Conservation (phyloP, 2,797 vertebrate genomes). For the Cyclopterus lumpus region DNA sequence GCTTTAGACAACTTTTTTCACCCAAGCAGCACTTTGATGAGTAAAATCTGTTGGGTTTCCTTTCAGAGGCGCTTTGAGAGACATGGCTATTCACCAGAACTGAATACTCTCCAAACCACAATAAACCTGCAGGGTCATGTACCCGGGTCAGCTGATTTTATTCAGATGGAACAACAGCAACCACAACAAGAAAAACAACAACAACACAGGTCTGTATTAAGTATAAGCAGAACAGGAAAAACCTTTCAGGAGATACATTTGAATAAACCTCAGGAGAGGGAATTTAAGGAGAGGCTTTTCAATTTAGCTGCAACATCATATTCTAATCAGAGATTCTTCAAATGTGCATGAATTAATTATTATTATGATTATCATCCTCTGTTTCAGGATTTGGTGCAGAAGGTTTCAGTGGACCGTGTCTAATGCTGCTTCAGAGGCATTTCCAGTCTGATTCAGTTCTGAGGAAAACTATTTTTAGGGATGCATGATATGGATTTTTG, state of each 20-base stretch:
- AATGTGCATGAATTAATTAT: conserved; percentile 49
- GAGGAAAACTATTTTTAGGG: conserved; percentile 17
- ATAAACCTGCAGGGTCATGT: background rate
- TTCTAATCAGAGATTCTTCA: conserved; percentile 53
- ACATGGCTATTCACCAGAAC: background rate
- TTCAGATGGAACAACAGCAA: background rate
- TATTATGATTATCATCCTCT: conserved; percentile 39
- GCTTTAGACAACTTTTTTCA: background rate
- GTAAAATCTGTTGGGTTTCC: background rate
- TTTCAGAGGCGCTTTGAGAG: background rate
- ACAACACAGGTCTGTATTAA: background rate
- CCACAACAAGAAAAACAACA: background rate
- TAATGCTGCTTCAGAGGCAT: conserved; percentile 52
- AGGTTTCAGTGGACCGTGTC: conserved; percentile 42
- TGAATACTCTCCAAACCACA: background rate
- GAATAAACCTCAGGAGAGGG: conserved; percentile 24
- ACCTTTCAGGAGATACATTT: background rate
- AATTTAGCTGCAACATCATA: conserved; percentile 32
- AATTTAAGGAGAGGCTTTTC: conserved; percentile 18
- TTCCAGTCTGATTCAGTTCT: conserved; percentile 38
- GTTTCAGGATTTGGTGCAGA: conserved; percentile 32
- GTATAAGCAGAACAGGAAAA: background rate
- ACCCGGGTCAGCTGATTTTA: background rate
- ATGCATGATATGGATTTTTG: background rate
- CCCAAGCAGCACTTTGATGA: background rate